These are phyloP conservation scores for Plecturocebus donacophilus DNA, from an alignment of 2,113 vertebrate species.

Conservation along the genomic window DNA sequence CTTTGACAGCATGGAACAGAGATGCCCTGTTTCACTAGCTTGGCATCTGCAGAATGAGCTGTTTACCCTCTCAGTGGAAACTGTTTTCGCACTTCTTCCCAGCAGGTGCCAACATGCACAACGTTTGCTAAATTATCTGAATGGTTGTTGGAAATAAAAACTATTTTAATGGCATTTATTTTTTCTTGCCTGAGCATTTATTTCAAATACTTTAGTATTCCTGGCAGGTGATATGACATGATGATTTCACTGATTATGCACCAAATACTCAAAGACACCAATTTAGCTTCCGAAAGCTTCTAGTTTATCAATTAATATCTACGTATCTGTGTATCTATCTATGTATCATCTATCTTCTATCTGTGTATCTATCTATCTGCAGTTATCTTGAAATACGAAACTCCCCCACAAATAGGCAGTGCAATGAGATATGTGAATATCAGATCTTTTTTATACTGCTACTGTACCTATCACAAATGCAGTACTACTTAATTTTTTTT, in stretches of 20 bases:
- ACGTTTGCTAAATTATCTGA: constrained; percentile 20
- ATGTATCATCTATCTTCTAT: too few species aligned
- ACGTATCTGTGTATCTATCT: too few species aligned
- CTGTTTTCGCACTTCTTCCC: not conserved
- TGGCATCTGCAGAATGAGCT: not conserved
- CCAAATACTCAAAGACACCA: not conserved
- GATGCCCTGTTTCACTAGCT: not conserved
- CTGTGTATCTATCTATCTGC: too few species aligned
- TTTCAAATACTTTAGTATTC: not conserved
- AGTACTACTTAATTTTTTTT: not conserved
- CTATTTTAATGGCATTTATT: not conserved
- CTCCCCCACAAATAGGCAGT: not conserved
- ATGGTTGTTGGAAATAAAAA: constrained; percentile 14
- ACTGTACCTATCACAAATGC: not conserved
- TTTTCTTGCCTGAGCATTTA: not conserved
- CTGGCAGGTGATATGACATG: not conserved
- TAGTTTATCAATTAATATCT: not conserved
- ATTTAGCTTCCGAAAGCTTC: not conserved
- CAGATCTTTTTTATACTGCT: not conserved
- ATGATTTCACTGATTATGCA: not conserved
- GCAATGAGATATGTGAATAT: not conserved
- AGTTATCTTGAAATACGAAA: not conserved
- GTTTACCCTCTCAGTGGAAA: not conserved
- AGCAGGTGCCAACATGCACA: constrained; percentile 2
- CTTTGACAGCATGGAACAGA: not conserved